These are phyloP conservation scores for Tigriopus californicus DNA, from an alignment of 2,888 invertebrate species.

Conservation along the genomic window DNA sequence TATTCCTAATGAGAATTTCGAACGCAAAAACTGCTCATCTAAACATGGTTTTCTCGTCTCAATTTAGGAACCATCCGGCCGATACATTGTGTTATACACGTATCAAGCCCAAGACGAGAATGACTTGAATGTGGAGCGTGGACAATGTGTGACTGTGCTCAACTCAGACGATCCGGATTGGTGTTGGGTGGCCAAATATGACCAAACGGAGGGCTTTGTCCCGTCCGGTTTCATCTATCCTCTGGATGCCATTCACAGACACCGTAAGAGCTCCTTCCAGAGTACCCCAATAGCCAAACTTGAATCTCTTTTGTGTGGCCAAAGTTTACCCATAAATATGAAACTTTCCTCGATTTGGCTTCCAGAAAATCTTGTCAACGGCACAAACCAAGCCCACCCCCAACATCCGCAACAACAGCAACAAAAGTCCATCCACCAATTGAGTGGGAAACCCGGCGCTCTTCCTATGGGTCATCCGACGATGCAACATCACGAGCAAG, in stretches of 20 bases:
- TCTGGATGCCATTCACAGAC: constrained; percentile 42
- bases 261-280: not conserved
- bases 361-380: not conserved
- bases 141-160: constrained; percentile 85
- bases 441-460: too few species aligned
- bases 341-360: not conserved
- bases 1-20: too few species aligned
- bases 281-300: too few species aligned
- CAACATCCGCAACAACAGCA: not conserved
- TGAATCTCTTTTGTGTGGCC: too few species aligned
- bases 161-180: constrained; percentile 34
- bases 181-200: constrained; percentile 80
- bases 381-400: not conserved
- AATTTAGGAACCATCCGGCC: not conserved
- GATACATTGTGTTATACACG: constrained; percentile 66
- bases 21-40: not conserved
- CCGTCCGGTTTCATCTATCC: constrained; percentile 87
- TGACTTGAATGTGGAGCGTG: constrained; percentile 77
- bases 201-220: constrained; percentile 86
- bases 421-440: not conserved
- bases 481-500: too few species aligned
- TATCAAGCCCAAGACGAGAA: constrained; percentile 84
- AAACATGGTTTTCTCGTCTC: not conserved
- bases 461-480: too few species aligned
- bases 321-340: too few species aligned